A percentile compares a stretch with the other conserved stretches of the same genome.
Conservation (phyloP, 2,113 vertebrate species). For the Anhinga rufa region DNA sequence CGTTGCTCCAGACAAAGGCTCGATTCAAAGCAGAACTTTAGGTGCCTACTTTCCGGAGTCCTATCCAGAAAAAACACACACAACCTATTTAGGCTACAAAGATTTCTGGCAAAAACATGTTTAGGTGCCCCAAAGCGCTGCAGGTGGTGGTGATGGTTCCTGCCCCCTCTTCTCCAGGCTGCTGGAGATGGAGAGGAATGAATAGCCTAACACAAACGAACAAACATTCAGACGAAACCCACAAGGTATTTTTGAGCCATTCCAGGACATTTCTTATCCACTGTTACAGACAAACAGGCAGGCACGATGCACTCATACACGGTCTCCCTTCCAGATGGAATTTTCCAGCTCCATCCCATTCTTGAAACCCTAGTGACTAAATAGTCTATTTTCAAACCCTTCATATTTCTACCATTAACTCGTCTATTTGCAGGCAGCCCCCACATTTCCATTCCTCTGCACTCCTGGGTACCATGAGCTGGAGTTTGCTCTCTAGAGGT, state of each 20-base stretch:
- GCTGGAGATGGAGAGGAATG: conserved; percentile 40
- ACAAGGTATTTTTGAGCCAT: conserved; percentile 62
- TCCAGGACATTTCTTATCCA: conserved; percentile 59
- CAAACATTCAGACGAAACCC: conserved; percentile 41
- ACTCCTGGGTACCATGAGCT: conserved; percentile 33
- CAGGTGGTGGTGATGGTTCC: conserved; percentile 57
- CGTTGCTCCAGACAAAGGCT: conserved; percentile 8
- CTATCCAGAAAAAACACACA: conserved; percentile 58
- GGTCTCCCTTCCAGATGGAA: conserved; percentile 50
- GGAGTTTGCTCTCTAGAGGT: conserved; percentile 37
- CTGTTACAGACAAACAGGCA: conserved; percentile 58
- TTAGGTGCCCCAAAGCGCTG: conserved; percentile 38
- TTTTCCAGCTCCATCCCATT: conserved; percentile 62
- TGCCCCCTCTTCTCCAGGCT: conserved; percentile 28
- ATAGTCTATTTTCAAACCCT: conserved; percentile 35
- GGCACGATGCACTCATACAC: not conserved
- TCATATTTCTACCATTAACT: conserved; percentile 56
- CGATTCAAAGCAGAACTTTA: conserved; percentile 17
- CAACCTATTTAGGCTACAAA: not conserved
- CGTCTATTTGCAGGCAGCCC: conserved; percentile 35
- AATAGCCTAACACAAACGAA: not conserved
- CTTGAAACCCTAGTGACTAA: conserved; percentile 43
- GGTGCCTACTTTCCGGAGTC: conserved; percentile 50
- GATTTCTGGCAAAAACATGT: conserved; percentile 59
- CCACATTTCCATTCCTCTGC: not conserved